Evolutionary conservation across 2,888 invertebrate species (phyloP), one percentile per base, ranked within the genome.

Genomic region (Anthrax anthrax): DNA sequence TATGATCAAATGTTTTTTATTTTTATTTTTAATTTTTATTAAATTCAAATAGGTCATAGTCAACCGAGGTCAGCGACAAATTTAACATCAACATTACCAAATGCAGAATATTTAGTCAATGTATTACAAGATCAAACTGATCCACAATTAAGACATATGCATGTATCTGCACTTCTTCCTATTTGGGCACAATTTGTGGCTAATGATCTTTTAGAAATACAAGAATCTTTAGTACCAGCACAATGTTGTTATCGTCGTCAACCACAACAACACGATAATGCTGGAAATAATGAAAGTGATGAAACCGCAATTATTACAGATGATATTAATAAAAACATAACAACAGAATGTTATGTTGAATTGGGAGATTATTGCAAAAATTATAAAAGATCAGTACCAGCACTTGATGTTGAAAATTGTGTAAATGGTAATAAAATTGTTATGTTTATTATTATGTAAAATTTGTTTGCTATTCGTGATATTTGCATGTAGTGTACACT

Each of bases 171-270:
- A 56, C 72, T 87, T 58, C 65, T 85, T 41, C 84, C 85, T 0
- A 79, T 85, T 1, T 87, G 87, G 87, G 81, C 85, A 39, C 83
- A 85, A 57, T 64, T 88, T 23, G 61, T 88, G 19, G 71, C 82
- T 55, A 78, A 79, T 50, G 87, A 88, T 59, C 71, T 87, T 42
- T 76, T 80, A 9, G 73, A 75, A 43, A 80, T 83, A 8, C 72
- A 78, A 13, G 80, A 80, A 60, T 65, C 77, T 37, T 67, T 70
- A 44, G 70, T 74, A 41, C 69, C 71, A 61, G 70, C 71, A 52
- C 72, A 74, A 55, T 69, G 72, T 47, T 73, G 72, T 45, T 63
- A 71, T 4, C 50, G 55, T 12, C 3, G 9, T 2, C 3, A 32
- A 5, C n/a, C n/a, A n/a, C n/a, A n/a, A n/a, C n/a, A n/a, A n/a